Conservation (phyloP, 2,888 invertebrate genomes). For the Holacanthella duospinosa region DNA sequence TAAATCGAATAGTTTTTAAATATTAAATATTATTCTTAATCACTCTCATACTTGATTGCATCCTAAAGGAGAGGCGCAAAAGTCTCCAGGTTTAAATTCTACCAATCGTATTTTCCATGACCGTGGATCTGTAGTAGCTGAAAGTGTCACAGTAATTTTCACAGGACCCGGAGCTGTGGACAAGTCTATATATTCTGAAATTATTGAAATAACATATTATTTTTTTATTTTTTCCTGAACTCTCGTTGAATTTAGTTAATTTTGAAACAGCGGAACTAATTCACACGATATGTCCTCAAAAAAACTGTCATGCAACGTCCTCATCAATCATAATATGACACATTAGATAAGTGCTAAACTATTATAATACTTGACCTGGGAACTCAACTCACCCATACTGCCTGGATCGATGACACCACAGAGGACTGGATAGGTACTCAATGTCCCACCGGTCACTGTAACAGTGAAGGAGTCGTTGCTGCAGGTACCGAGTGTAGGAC, state of each 20-base stretch:
- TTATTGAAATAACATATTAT: neutral
- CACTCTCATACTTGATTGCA: slow-evolving; percentile 23
- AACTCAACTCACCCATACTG: slow-evolving; percentile 47
- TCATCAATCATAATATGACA: neutral
- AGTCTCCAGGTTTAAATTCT: slow-evolving; percentile 29
- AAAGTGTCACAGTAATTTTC: slow-evolving; percentile 23
- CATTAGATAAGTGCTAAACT: neutral
- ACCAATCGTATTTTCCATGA: slow-evolving; percentile 36
- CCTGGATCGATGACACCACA: slow-evolving; percentile 70
- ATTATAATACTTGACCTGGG: neutral
- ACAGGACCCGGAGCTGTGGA: slow-evolving; percentile 15
- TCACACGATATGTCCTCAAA: too few species aligned
- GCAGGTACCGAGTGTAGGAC: slow-evolving; percentile 64
- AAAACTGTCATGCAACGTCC: too few species aligned
- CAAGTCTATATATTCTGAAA: slow-evolving; percentile 17
- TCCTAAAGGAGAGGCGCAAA: slow-evolving; percentile 31
- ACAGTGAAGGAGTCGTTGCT: slow-evolving; percentile 58
- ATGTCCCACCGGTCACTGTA: slow-evolving; percentile 57
- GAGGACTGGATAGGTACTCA: slow-evolving; percentile 47
- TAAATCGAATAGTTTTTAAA: slow-evolving; percentile 9
- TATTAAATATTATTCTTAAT: neutral
- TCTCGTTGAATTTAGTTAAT: neutral
- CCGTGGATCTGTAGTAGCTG: slow-evolving; percentile 12
- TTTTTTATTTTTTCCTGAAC: neutral
- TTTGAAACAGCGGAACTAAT: too few species aligned